A percentile compares a stretch with the other conserved stretches of the same genome.
These are phyloP conservation scores for Conger conger DNA, from an alignment of 2,113 vertebrate genomes.

Conservation along the genomic window DNA sequence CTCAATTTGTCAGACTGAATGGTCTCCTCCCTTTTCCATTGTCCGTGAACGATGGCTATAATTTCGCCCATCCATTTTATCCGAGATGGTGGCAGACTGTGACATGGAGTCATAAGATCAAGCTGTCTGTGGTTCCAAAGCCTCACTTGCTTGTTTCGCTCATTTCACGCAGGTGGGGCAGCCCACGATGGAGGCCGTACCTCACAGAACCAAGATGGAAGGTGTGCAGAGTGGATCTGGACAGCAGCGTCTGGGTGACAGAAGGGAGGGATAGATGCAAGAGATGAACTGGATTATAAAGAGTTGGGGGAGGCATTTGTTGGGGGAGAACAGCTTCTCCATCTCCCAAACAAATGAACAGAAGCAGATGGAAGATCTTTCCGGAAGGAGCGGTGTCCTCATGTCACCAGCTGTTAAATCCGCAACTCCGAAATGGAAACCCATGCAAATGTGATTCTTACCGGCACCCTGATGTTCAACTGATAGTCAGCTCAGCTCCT, in stretches of 20 bases:
- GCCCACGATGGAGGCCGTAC: neutral
- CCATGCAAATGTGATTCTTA: neutral
- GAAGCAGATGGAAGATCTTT: conserved; percentile 63
- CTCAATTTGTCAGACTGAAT: conserved; percentile 4
- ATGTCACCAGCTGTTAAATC: conserved; percentile 62
- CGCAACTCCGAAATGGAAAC: neutral
- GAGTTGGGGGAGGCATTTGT: neutral
- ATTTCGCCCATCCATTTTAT: conserved; percentile 4
- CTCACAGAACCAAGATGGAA: neutral
- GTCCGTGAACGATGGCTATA: neutral
- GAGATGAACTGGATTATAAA: conserved; percentile 6
- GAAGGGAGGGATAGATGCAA: neutral
- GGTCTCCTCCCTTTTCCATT: neutral
- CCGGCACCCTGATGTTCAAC: neutral
- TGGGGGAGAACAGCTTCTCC: conserved; percentile 40
- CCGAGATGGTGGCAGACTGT: neutral
- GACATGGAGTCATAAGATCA: neutral
- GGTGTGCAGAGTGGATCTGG: neutral
- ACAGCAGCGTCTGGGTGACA: neutral
- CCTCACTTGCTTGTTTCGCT: neutral
- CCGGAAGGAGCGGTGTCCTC: conserved; percentile 50
- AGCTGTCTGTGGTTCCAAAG: neutral
- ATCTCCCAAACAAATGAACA: conserved; percentile 59
- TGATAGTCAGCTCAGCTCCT: neutral
- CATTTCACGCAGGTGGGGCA: neutral